Conservation (phyloP, 2,888 invertebrate genomes). For the Mesorhabditis spiculigera region DNA sequence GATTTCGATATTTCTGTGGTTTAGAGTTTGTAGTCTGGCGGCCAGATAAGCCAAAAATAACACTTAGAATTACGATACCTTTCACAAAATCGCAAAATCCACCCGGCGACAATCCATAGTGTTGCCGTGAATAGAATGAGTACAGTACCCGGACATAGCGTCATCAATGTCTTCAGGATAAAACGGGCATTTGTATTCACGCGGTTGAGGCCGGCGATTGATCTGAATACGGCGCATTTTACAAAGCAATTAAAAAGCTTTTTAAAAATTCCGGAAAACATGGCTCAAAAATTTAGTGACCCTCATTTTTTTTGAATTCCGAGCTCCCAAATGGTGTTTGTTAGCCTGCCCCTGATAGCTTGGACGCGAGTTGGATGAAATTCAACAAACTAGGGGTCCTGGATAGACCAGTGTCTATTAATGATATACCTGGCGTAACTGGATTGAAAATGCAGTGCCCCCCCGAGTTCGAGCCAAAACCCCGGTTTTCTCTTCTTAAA, state of each 20-base stretch:
- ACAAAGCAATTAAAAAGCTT: too few relatives aligned
- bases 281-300: neutral
- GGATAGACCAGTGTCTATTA: too few relatives aligned
- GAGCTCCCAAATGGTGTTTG: too few relatives aligned
- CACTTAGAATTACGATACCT: conserved; percentile 68
- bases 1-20: too few relatives aligned
- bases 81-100: conserved; percentile 97
- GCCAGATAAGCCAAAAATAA: neutral
- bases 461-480: too few relatives aligned
- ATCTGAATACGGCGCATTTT: conserved; percentile 7
- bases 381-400: too few relatives aligned
- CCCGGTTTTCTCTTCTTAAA: too few relatives aligned
- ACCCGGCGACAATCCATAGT: conserved; percentile 97
- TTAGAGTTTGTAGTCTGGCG: too few relatives aligned
- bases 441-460: too few relatives aligned
- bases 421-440: too few relatives aligned
- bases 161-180: conserved; percentile 97
- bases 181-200: conserved; percentile 92
- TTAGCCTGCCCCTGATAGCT: too few relatives aligned
- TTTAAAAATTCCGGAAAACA: neutral
- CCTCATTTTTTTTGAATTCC: neutral
- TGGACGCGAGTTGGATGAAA: too few relatives aligned
- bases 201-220: conserved; percentile 51
- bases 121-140: conserved; percentile 98
- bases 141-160: conserved; percentile 91